Percentiles rank a stretch among this genome's conserved stretches.
phyloP scores from a whole-genome alignment of 2,797 vertebrate species.

The Coranthus polyacanthus region DNA sequence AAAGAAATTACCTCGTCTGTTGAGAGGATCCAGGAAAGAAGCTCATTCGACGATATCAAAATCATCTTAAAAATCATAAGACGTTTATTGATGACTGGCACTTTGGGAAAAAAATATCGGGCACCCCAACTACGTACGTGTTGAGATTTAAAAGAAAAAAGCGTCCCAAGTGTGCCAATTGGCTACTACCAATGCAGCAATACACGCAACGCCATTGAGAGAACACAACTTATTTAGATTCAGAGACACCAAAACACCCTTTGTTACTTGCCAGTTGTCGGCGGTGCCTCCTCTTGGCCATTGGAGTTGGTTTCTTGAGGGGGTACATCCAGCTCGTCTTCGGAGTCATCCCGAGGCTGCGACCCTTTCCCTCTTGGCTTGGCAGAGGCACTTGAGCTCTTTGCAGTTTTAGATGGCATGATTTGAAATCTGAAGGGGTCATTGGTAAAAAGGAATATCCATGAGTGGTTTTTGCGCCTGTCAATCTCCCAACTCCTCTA shows the following conservation, averaged over 20 bases:
- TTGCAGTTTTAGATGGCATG: slow-evolving; percentile 91
- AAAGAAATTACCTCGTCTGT: slow-evolving; percentile 73
- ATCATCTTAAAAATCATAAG: slow-evolving; percentile 67
- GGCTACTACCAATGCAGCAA: slow-evolving; percentile 64
- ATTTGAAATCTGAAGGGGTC: slow-evolving; percentile 81
- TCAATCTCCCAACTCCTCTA: slow-evolving; percentile 73
- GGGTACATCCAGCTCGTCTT: slow-evolving; percentile 84
- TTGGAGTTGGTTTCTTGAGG: slow-evolving; percentile 79
- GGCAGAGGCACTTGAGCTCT: slow-evolving; percentile 87
- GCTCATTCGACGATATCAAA: slow-evolving; percentile 72
- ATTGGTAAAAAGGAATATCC: slow-evolving; percentile 64
- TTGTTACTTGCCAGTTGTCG: slow-evolving; percentile 86
- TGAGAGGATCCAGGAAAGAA: slow-evolving; percentile 50
- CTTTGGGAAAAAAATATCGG: slow-evolving; percentile 55
- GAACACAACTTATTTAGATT: slow-evolving; percentile 80
- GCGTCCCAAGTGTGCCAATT: slow-evolving; percentile 68
- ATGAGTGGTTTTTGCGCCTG: slow-evolving; percentile 73
- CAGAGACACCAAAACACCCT: slow-evolving; percentile 80
- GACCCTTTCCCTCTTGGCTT: slow-evolving; percentile 83
- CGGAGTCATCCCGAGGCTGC: slow-evolving; percentile 84
- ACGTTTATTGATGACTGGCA: slow-evolving; percentile 72
- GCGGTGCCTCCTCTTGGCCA: slow-evolving; percentile 81
- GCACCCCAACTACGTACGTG: slow-evolving; percentile 70
- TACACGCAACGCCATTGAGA: slow-evolving; percentile 74
- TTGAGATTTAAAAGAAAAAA: slow-evolving; percentile 66